A percentile compares a stretch with the other conserved stretches of the same genome.
phyloP scores from a whole-genome alignment of 2,888 invertebrate genomes.

The Leptothorax acervorum region DNA sequence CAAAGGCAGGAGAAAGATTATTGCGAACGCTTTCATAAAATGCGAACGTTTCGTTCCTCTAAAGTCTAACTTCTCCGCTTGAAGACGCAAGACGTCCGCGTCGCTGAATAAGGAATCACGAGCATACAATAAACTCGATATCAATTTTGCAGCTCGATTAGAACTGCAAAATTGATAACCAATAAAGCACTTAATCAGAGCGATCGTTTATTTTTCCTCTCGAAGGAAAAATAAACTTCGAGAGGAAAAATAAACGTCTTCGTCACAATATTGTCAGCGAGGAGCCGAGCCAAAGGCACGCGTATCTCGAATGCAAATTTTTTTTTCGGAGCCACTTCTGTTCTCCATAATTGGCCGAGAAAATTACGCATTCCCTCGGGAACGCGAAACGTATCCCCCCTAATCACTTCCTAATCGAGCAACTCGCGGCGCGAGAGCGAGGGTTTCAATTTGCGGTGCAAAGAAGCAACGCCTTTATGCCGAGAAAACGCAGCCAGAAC shows the following conservation, averaged over 20 bases:
- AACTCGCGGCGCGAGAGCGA: conserved; percentile 20
- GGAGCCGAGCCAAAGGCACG: conserved; percentile 12
- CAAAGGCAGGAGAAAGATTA: not conserved
- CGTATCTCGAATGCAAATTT: conserved; percentile 35
- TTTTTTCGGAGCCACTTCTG: not conserved
- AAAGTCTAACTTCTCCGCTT: not conserved
- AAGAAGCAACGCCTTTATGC: conserved; percentile 30
- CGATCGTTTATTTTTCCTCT: not conserved
- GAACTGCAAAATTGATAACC: not conserved
- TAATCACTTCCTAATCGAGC: conserved; percentile 35
- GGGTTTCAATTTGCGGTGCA: conserved; percentile 39
- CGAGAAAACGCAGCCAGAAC: conserved; percentile 29
- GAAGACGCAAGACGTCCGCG: too few relatives aligned
- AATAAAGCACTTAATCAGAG: not conserved
- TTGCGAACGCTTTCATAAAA: not conserved
- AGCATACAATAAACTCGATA: not conserved
- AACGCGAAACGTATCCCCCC: conserved; percentile 13
- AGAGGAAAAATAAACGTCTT: not conserved
- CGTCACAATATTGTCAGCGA: not conserved
- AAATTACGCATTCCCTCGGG: conserved; percentile 30
- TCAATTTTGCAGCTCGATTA: not conserved
- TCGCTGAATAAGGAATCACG: not conserved
- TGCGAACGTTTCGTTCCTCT: not conserved
- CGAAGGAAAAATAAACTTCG: too few relatives aligned
- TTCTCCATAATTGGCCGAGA: not conserved